Percentiles rank a stretch among this genome's conserved stretches.
Conservation (phyloP, 2,113 vertebrate species). For the Vicugna pacos region DNA sequence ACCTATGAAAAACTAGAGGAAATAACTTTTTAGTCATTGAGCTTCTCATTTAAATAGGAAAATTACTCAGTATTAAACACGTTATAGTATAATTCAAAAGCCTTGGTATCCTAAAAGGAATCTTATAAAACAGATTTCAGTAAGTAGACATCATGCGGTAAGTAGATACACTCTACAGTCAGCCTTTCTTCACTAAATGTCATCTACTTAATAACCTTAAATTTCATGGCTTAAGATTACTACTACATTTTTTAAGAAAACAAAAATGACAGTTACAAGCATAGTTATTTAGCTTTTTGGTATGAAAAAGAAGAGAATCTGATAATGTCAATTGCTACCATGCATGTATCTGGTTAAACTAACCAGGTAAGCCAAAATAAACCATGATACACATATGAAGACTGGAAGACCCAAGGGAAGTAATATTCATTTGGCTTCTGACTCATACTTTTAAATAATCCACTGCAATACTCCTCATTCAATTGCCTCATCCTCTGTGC, state of each 20-base stretch:
- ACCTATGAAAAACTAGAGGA: conserved; percentile 29
- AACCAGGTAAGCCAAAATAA: conserved; percentile 56
- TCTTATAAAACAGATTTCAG: background rate
- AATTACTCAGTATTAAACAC: conserved; percentile 50
- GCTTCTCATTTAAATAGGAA: conserved; percentile 24
- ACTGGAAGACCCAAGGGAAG: conserved; percentile 3
- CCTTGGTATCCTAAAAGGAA: background rate
- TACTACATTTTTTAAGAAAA: background rate
- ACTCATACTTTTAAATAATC: conserved; percentile 65
- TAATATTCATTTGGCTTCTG: conserved; percentile 59
- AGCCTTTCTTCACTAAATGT: conserved; percentile 37
- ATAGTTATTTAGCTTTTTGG: background rate
- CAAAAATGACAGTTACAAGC: background rate
- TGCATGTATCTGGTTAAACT: background rate
- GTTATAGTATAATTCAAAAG: conserved; percentile 27
- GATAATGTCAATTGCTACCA: conserved; percentile 21
- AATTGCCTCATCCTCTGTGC: conserved; percentile 60
- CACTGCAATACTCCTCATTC: conserved; percentile 46
- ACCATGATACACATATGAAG: background rate
- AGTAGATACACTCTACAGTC: background rate
- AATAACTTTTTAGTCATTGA: background rate
- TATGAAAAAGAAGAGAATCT: conserved; percentile 37
- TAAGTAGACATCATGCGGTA: background rate
- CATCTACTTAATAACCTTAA: conserved; percentile 48
- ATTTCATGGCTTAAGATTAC: background rate